phyloP scores from a whole-genome alignment of 2,888 invertebrate genomes.

The Cecidostiba fungosa region DNA sequence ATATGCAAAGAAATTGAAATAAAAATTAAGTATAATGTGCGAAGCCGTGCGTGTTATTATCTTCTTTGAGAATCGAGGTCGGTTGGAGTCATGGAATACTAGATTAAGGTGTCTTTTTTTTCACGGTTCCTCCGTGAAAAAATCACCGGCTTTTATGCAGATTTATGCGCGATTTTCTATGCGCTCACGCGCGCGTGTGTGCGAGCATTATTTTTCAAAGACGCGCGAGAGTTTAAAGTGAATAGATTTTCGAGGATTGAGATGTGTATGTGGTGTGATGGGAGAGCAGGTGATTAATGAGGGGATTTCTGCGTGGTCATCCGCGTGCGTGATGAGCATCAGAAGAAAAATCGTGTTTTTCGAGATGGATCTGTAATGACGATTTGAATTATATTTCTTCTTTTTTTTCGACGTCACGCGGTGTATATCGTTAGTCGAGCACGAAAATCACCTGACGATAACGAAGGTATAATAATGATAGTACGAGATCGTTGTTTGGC shows the following conservation, averaged over 20 bases:
- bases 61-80: not conserved
- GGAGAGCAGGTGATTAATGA: not conserved
- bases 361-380: not conserved
- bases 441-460: not conserved
- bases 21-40: conserved; percentile 14
- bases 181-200: not conserved
- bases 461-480: no score
- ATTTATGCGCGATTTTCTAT: not conserved
- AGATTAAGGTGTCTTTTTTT: not conserved
- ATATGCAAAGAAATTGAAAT: not conserved
- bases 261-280: no score
- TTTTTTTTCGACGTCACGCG: not conserved
- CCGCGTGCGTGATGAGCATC: not conserved
- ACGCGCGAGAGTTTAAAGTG: not conserved
- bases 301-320: not conserved
- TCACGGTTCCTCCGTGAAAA: not conserved
- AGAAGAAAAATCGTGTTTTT: not conserved
- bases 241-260: not conserved
- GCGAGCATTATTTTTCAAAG: not conserved
- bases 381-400: not conserved
- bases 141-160: not conserved
- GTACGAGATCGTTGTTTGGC: not conserved
- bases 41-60: not conserved
- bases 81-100: not conserved
- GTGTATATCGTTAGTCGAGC: not conserved